Conservation (phyloP, 2,888 invertebrate genomes). For the Cryptocephalus primarius region DNA sequence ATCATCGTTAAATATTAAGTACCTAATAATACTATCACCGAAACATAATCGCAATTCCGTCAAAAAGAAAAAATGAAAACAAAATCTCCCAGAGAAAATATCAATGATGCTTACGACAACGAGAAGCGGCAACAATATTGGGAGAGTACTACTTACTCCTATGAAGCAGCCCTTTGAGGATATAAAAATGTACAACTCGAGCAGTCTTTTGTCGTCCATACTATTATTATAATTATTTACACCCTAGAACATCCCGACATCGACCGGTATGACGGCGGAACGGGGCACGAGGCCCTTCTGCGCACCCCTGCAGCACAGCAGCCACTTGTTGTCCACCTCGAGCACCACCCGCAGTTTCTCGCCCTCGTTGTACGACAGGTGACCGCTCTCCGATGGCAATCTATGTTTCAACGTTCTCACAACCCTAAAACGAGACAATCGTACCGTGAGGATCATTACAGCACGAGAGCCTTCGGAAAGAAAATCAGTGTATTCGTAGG, state of each 20-base stretch:
- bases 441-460: not conserved
- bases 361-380: slow-evolving; percentile 66
- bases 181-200: slow-evolving; percentile 25
- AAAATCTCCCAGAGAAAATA: slow-evolving; percentile 11
- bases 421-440: slow-evolving; percentile 39
- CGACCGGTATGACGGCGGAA: slow-evolving; percentile 48
- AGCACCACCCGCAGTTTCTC: slow-evolving; percentile 61
- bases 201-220: not conserved
- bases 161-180: slow-evolving; percentile 5
- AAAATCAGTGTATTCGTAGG: no score
- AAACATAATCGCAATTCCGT: slow-evolving; percentile 1
- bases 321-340: slow-evolving; percentile 66
- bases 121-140: slow-evolving; percentile 18
- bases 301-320: slow-evolving; percentile 64
- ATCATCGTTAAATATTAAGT: slow-evolving; percentile 9
- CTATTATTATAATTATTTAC: slow-evolving; percentile 9
- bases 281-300: slow-evolving; percentile 67
- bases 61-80: slow-evolving; percentile 4
- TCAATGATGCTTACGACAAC: slow-evolving; percentile 11
- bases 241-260: slow-evolving; percentile 26
- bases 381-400: slow-evolving; percentile 66
- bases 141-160: not conserved
- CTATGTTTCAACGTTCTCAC: slow-evolving; percentile 65
- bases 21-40: slow-evolving; percentile 8
- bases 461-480: not conserved